Conservation (phyloP, 2,888 invertebrate species). For the Apotomis turbidana region DNA sequence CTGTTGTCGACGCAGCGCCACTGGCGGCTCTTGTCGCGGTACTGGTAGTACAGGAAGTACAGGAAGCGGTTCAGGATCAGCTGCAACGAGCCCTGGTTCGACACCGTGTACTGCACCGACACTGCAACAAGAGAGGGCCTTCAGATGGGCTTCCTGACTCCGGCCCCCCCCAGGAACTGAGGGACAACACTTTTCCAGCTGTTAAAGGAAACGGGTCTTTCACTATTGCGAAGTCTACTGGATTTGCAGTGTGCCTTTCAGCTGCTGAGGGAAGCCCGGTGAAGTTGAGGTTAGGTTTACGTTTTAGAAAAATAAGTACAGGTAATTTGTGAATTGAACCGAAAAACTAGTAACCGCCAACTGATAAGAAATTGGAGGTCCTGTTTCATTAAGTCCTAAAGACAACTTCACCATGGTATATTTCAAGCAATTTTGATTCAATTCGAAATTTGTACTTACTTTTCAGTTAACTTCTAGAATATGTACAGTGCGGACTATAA, state of each 20-base stretch:
- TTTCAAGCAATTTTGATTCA: not conserved
- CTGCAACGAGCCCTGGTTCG: conserved; percentile 71
- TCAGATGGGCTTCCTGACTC: not conserved
- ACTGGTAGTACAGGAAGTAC: conserved; percentile 68
- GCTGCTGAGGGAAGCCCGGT: not conserved
- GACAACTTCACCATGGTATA: conserved; percentile 21
- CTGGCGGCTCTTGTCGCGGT: conserved; percentile 58
- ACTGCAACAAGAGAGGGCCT: conserved; percentile 20
- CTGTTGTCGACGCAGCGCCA: conserved; percentile 77
- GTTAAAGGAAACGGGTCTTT: too few relatives aligned
- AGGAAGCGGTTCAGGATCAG: conserved; percentile 70
- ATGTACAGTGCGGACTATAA: too few relatives aligned
- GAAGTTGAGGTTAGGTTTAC: conserved; percentile 25
- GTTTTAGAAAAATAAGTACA: conserved; percentile 2
- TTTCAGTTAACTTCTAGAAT: not conserved
- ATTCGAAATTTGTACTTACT: conserved; percentile 14
- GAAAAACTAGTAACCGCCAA: not conserved
- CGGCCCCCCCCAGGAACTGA: not conserved
- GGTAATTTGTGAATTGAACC: not conserved
- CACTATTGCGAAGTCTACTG: too few relatives aligned
- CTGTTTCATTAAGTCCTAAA: not conserved
- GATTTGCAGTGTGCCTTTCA: not conserved
- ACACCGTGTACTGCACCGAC: conserved; percentile 66
- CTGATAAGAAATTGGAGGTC: too few relatives aligned
- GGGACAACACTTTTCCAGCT: too few relatives aligned